Percentiles rank a stretch among this genome's conserved stretches.
phyloP scores from a whole-genome alignment of 92 coral and sea anemone species.

The Paragorgia papillata region DNA sequence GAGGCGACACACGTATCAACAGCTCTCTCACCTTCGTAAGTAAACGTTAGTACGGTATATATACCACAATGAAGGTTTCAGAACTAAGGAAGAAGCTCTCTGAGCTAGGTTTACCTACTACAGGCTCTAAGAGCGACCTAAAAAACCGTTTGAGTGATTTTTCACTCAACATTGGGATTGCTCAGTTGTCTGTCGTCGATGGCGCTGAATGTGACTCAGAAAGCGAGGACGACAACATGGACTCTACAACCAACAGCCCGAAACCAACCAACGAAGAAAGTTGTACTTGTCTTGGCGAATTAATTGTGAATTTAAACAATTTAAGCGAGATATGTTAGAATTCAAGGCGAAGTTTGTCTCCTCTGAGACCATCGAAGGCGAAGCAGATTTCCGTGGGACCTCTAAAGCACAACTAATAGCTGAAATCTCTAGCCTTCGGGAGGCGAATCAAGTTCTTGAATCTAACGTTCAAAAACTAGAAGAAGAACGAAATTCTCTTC shows the following conservation, averaged over 20 bases:
- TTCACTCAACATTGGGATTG: background rate
- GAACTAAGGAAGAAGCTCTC: slow-evolving; percentile 1
- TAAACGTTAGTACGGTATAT: no score
- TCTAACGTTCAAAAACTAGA: background rate
- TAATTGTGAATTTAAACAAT: background rate
- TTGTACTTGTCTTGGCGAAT: background rate
- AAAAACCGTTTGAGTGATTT: background rate
- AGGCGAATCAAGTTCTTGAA: background rate
- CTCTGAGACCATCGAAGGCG: background rate
- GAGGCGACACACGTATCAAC: no score
- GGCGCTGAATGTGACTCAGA: background rate
- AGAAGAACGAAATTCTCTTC: background rate
- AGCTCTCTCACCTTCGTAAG: no score
- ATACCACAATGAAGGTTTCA: slow-evolving; percentile 5
- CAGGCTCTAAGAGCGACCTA: background rate
- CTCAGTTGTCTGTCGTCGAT: background rate
- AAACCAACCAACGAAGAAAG: background rate
- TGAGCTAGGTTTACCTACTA: background rate
- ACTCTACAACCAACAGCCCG: background rate
- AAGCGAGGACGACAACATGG: background rate
- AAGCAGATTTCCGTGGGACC: background rate
- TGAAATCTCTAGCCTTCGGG: background rate
- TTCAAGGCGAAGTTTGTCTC: background rate
- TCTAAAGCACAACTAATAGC: background rate
- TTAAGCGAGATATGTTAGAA: background rate